Conservation (phyloP, 2,113 vertebrate genomes). For the Mobula hypostoma region DNA sequence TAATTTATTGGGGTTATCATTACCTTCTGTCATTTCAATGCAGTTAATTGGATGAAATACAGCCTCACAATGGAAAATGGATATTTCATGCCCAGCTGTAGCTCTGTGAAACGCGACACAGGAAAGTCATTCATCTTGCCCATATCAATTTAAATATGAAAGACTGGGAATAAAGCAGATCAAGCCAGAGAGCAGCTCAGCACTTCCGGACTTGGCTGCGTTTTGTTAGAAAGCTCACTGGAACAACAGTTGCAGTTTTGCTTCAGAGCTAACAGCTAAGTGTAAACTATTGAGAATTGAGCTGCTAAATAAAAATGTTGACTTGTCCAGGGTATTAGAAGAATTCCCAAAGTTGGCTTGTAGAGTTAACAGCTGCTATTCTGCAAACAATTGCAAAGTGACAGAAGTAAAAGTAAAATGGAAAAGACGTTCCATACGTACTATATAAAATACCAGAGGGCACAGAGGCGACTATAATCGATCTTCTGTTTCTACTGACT, state of each 20-base stretch:
- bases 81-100: neutral
- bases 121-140: neutral
- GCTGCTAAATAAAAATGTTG: neutral
- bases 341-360: neutral
- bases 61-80: neutral
- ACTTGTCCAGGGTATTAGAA: neutral
- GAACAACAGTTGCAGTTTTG: neutral
- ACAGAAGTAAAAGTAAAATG: slow-evolving; percentile 16
- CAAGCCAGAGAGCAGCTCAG: neutral
- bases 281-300: neutral
- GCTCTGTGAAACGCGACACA: neutral
- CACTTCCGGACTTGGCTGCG: neutral
- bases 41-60: neutral
- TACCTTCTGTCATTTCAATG: neutral
- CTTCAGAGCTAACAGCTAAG: neutral
- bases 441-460: neutral
- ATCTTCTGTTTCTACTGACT: slow-evolving; percentile 13
- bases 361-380: neutral
- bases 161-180: neutral
- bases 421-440: neutral
- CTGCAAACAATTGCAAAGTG: slow-evolving; percentile 1
- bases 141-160: neutral
- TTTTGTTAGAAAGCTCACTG: neutral
- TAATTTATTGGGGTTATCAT: neutral
- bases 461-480: neutral